Evolutionary conservation across 2,888 invertebrate species (phyloP).

Genomic region (Tetanocera ferruginea): DNA sequence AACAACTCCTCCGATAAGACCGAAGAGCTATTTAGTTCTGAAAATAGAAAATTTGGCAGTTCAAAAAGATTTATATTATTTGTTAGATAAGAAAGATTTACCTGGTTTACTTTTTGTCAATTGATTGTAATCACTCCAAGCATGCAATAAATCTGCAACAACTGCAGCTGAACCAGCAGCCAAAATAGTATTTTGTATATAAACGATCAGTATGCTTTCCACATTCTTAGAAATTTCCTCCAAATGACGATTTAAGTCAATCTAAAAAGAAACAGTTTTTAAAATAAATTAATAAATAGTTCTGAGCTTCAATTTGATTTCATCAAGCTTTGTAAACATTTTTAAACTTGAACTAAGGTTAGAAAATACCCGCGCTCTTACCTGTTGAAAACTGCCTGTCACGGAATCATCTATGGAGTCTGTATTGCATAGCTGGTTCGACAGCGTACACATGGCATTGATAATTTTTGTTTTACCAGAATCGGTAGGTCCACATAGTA

Average conservation of each 20-base stretch:
- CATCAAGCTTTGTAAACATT: too few relatives aligned
- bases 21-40: slow-evolving; percentile 55
- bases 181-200: slow-evolving; percentile 55
- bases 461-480: slow-evolving; percentile 69
- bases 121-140: slow-evolving; percentile 62
- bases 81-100: slow-evolving; percentile 41
- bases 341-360: too few relatives aligned
- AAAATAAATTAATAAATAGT: too few relatives aligned
- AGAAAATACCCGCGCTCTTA: slow-evolving; percentile 50
- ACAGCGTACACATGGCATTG: slow-evolving; percentile 64
- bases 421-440: slow-evolving; percentile 64
- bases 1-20: slow-evolving; percentile 60
- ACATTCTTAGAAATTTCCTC: slow-evolving; percentile 74
- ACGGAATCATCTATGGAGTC: slow-evolving; percentile 70
- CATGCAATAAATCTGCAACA: slow-evolving; percentile 52
- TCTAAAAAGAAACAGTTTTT: too few relatives aligned
- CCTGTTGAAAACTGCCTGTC: slow-evolving; percentile 96
- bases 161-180: slow-evolving; percentile 36
- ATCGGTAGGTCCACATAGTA: slow-evolving; percentile 71
- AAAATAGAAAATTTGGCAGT: slow-evolving; percentile 24
- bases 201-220: slow-evolving; percentile 55
- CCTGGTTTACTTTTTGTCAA: slow-evolving; percentile 56
- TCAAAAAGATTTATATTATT: neutral
- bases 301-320: too few relatives aligned
- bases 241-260: slow-evolving; percentile 73